phyloP scores from a whole-genome alignment of 2,797 vertebrate species.

The Eulemur rubriventer region DNA sequence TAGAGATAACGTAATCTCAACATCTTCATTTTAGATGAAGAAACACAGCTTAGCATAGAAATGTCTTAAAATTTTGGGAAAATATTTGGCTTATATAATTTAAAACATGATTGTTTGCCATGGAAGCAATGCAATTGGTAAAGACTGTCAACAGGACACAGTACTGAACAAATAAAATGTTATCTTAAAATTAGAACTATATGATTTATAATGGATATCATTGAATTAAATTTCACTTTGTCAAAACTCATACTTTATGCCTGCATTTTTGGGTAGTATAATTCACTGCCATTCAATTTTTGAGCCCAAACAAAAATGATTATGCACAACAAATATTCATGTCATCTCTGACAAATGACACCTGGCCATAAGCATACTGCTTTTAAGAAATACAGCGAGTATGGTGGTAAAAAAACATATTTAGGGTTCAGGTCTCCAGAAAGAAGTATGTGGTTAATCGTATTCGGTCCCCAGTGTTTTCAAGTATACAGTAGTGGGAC shows the following conservation, averaged over 20 bases:
- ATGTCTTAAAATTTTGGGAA: neutral
- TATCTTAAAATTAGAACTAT: slow-evolving; percentile 13
- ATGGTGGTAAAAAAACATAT: neutral
- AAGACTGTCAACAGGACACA: neutral
- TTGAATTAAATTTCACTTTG: slow-evolving; percentile 32
- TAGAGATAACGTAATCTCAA: neutral
- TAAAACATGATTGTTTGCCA: neutral
- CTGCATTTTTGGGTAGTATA: neutral
- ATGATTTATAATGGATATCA: neutral
- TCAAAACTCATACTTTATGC: neutral
- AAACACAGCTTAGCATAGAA: neutral
- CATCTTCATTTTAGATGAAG: slow-evolving; percentile 24
- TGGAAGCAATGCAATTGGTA: neutral
- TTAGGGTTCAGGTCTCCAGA: neutral
- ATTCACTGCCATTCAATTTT: neutral
- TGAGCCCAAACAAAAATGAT: slow-evolving; percentile 41
- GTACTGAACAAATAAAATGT: neutral
- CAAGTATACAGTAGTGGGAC: neutral
- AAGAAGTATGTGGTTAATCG: neutral
- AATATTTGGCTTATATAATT: neutral
- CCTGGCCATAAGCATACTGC: neutral
- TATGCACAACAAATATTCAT: slow-evolving; percentile 1
- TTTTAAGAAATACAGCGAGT: neutral
- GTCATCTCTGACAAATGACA: neutral
- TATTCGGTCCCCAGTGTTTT: neutral